Conservation (phyloP, 1,140 invertebrate genomes). For the Papilio machaon region DNA sequence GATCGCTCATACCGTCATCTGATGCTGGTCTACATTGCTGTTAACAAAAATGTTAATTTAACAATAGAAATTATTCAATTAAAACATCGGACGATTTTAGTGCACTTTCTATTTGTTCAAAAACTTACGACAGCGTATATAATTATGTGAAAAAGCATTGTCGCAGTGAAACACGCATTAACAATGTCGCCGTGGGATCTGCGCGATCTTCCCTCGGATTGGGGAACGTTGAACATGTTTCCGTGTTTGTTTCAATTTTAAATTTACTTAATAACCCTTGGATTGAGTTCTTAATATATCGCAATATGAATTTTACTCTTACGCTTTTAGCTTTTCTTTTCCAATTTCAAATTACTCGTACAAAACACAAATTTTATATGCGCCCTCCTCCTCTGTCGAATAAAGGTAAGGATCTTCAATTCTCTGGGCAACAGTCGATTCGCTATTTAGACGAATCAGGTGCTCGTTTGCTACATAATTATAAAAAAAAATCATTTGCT, state of each 20-base stretch:
- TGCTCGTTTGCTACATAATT: no score
- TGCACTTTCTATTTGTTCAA: conserved; percentile 53
- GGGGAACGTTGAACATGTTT: conserved; percentile 39
- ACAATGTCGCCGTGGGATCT: conserved; percentile 51
- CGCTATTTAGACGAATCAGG: no score
- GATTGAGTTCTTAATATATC: background rate
- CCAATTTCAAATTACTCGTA: no score
- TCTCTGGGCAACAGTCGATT: no score
- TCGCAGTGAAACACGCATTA: conserved; percentile 50
- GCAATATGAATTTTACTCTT: background rate
- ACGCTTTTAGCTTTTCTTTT: no score
- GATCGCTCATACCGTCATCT: no score
- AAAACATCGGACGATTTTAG: conserved; percentile 18
- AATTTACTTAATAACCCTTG: background rate
- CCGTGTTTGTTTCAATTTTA: conserved; percentile 37
- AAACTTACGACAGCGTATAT: conserved; percentile 49
- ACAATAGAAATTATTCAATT: conserved; percentile 35
- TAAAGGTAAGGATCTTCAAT: no score
- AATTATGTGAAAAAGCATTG: conserved; percentile 66
- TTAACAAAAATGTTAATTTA: background rate
- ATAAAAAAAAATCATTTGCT: no score
- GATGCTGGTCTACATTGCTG: background rate
- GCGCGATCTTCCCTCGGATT: conserved; percentile 44
- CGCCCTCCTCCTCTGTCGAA: no score
- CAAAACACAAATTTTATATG: no score